These are phyloP conservation scores for Harmothoe impar DNA, from an alignment of 2,888 invertebrate genomes.

Conservation along the genomic window DNA sequence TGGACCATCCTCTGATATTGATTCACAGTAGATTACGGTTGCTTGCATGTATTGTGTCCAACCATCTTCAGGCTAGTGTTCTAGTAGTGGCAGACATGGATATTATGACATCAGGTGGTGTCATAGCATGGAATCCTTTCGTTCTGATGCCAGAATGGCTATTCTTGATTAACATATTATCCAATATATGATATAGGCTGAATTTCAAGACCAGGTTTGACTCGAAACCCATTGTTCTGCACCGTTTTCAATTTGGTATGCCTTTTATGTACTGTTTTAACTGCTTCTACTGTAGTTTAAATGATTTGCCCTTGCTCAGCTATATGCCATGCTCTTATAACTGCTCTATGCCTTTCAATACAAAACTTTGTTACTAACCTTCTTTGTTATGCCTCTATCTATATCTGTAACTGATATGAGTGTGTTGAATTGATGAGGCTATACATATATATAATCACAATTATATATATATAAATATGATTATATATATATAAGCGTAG, in stretches of 20 bases:
- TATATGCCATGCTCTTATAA: slow-evolving; percentile 28
- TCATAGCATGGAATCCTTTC: slow-evolving; percentile 40
- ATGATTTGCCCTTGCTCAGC: not conserved
- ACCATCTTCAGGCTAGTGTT: not conserved
- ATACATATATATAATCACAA: too few relatives aligned
- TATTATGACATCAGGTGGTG: slow-evolving; percentile 19
- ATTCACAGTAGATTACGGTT: slow-evolving; percentile 26
- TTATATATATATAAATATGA: too few relatives aligned
- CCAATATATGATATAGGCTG: not conserved
- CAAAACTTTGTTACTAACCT: slow-evolving; percentile 42
- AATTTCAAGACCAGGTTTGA: not conserved
- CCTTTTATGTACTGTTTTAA: slow-evolving; percentile 6
- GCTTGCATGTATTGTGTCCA: slow-evolving; percentile 25
- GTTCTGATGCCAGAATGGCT: not conserved
- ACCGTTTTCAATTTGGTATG: slow-evolving; percentile 24
- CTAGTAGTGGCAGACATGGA: slow-evolving; percentile 17
- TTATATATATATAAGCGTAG: too few relatives aligned
- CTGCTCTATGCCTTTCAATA: not conserved
- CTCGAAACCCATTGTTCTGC: not conserved
- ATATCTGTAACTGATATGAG: slow-evolving; percentile 25
- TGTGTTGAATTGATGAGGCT: not conserved
- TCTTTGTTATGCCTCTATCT: slow-evolving; percentile 26
- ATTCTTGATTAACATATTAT: not conserved
- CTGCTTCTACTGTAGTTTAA: slow-evolving; percentile 38
- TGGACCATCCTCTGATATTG: not conserved